Evolutionary conservation across 2,113 vertebrate genomes (phyloP).

Genomic region (Monarcha castaneiventris): DNA sequence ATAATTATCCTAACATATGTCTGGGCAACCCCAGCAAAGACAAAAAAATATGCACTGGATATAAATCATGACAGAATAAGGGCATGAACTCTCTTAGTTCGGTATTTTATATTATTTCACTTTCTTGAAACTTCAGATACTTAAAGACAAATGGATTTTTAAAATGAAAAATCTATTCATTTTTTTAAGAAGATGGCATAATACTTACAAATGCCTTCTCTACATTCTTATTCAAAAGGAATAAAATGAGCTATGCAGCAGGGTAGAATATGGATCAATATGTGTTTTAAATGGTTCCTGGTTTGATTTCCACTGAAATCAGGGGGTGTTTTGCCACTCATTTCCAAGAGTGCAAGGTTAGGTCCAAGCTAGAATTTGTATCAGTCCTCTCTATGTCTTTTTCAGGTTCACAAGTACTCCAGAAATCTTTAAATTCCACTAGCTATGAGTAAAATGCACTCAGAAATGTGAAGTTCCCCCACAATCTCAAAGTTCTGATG

Average conservation of each 20-base stretch:
- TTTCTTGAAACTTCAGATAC: not conserved
- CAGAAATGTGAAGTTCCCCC: not conserved
- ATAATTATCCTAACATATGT: slow-evolving; percentile 14
- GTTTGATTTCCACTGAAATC: not conserved
- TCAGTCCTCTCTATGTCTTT: not conserved
- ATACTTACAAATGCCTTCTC: not conserved
- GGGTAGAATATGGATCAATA: not conserved
- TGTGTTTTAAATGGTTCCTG: not conserved
- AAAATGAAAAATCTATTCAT: slow-evolving; percentile 22
- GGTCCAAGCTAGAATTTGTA: not conserved
- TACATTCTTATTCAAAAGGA: not conserved
- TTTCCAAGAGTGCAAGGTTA: not conserved
- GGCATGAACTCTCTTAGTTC: not conserved
- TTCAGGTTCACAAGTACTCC: not conserved
- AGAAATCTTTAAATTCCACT: not conserved
- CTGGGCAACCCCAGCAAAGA: not conserved
- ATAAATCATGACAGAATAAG: slow-evolving; percentile 24
- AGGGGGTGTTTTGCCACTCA: not conserved
- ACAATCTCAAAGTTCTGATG: not conserved
- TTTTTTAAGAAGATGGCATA: not conserved
- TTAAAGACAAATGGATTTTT: slow-evolving; percentile 13
- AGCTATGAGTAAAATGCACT: not conserved
- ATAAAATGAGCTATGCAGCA: not conserved
- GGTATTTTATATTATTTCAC: not conserved
- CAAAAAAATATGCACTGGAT: not conserved